Evolutionary conservation across 2,888 invertebrate genomes (phyloP), one percentile per base, ranked within the genome.

Genomic region (Xylota sylvarum): DNA sequence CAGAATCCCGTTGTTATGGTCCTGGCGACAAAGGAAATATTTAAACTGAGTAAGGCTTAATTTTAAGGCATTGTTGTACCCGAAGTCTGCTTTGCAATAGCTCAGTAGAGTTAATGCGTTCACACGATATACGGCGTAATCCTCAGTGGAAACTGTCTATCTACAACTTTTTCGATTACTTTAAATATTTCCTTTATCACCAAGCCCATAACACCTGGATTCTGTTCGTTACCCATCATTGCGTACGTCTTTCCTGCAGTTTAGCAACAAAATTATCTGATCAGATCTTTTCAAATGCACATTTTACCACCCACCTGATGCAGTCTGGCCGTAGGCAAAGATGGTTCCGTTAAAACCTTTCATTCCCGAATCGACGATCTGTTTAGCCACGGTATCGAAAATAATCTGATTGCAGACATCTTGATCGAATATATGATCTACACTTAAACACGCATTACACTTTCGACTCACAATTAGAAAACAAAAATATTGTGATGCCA

Each of bases 251-350:
- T 97, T 0, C 92, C 92, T 92, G 6, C 37, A 79, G 60, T 65
- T 12, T 23, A 58, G 10, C 43, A 62, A 52, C n/a, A 12, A 23
- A 23, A 56, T 23, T 50, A 17, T 5, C 7, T 2, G 27, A 30
- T 0, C 27, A 10, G 17, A 6, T 0, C 2, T 1, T 10, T 10
- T 40, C 40, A 5, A 19, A 10, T 1, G 4, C 1, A 4, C 7
- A n/a, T 5, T 37, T 48, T 9, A 0, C 0, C 27, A 79, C 79
- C 48, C 88, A 70, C 97, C 98, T 0, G 97, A 97, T 0, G 97
- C 96, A 4, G 97, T 98, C 92, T 98, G 98, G 6, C 98, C 98
- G 91, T 98, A 98, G 0, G 97, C 97, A 93, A 98, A 97, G 88
- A 98, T 95, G 0, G 98, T 98, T 1, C 97, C 97, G 91, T 97